Evolutionary conservation across 2,113 vertebrate genomes (phyloP), one percentile per base, ranked within the genome.

Genomic region (Melanocharis versteri): DNA sequence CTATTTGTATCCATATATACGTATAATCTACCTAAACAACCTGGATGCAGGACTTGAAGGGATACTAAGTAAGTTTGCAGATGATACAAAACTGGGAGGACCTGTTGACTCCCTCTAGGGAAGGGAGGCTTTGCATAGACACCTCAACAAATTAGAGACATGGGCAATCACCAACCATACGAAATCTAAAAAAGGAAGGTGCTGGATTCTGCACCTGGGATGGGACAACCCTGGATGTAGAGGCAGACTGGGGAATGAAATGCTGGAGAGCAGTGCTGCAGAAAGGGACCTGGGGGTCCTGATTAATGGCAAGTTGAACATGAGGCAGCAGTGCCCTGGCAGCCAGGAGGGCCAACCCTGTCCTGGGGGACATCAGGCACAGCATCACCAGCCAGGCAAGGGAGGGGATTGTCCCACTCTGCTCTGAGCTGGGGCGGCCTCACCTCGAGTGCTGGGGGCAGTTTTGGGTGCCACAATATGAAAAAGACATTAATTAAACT

Each of bases 221-320:
- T 33, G 39, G 27, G 21, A 3, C 5, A 45, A 20, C 3, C 7
- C 28, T 16, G 28, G 23, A 20, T 45, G 19, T 13, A 6, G 2
- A 3, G 12, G 53, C 8, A 37, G 12, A 47, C 4, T 33, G 28
- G 33, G 12, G 1, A 78, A 78, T 61, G 8, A 53, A 12, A 61
- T 1, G 6, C 18, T 45, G 23, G 27, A 60, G 2, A n/a, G 8
- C 12, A 69, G 19, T 13, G 12, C 23, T 8, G 3, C 7, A 2
- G 45, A 33, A 77, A 58, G 21, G 27, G 12, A 2, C 11, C 4
- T 60, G 22, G 15, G 3, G 7, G 1, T 37, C 10, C 35, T 76
- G 16, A 13, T 42, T 0, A 0, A 2, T 4, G 5, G 7, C 7
- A 58, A 58, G 17, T 11, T 37, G 31, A 58, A 21, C 3, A 0